Evolutionary conservation across 2,113 vertebrate genomes (phyloP), one percentile per base, ranked within the genome.

Genomic region (Emydocephalus ijimae): DNA sequence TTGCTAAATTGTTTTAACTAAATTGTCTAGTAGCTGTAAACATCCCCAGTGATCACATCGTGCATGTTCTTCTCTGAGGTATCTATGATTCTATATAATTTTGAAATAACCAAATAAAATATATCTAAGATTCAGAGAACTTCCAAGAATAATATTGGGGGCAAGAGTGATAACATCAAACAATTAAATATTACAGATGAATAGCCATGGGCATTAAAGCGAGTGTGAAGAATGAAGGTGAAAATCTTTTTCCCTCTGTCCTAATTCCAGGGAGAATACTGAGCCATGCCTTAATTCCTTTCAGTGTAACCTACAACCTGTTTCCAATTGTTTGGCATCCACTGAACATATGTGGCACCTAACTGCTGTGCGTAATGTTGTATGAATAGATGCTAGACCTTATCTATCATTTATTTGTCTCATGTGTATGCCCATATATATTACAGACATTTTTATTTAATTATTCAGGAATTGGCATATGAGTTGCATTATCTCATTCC

Each of bases 371-470:
- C 95, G 95, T 96, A 96, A 96, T 94, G 92, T 95, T 96, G 96
- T 95, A 96, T 94, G 94, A 97, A 95, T 96, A 94, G 96, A 96
- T 93, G 95, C 94, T 97, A 96, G 93, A 95, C 94, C 96, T 97
- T 97, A 97, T 96, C 95, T 97, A 97, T 97, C 97, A 97, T 97
- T 97, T 97, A 97, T 97, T 97, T 96, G 94, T 94, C 96, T 97
- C 96, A 88, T 95, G 93, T 95, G 89, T 96, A 96, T 89, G 96
- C 92, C 93, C 94, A 91, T 93, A 92, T 97, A 95, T 97, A 97
- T 96, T 94, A 95, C 85, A 95, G 95, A 95, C 95, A 95, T 97
- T 97, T 97, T 97, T 96, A 97, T 97, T 98, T 97, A 98, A 98
- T 98, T 97, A 98, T 98, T 98, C 95, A 97, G 95, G 96, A 97